These are phyloP conservation scores for Pherbina coryleti DNA, from an alignment of 2,888 invertebrate genomes.

Conservation along the genomic window DNA sequence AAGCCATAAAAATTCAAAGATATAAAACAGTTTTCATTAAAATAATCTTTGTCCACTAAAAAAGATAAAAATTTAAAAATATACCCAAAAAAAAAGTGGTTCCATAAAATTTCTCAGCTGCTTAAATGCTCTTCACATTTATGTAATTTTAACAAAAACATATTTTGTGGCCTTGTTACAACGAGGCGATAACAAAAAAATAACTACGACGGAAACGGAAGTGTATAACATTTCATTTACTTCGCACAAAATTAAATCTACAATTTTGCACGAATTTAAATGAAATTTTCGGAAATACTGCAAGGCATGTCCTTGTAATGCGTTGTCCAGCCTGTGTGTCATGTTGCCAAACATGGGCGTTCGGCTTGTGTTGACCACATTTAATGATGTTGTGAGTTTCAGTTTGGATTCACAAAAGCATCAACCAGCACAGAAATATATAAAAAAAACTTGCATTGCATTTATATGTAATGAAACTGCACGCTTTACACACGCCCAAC, in stretches of 20 bases:
- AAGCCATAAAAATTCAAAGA: too few relatives aligned
- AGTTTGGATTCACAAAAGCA: not conserved
- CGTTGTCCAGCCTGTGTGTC: not conserved
- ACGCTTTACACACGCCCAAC: not conserved
- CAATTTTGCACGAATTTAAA: conserved; percentile 17
- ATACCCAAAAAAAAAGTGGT: not conserved
- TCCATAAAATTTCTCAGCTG: not conserved
- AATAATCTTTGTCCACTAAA: not conserved
- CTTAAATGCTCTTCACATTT: not conserved
- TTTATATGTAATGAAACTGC: conserved; percentile 2
- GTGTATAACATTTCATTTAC: conserved; percentile 39
- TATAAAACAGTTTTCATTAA: too few relatives aligned
- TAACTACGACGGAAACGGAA: conserved; percentile 34
- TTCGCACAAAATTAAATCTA: conserved; percentile 5
- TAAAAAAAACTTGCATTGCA: not conserved
- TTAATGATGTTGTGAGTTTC: conserved; percentile 15
- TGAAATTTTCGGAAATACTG: conserved; percentile 6
- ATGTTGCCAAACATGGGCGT: not conserved
- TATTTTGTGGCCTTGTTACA: too few relatives aligned
- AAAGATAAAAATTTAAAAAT: not conserved
- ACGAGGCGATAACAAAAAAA: not conserved
- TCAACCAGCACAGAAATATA: too few relatives aligned
- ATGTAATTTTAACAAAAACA: too few relatives aligned
- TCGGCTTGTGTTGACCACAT: conserved; percentile 24
- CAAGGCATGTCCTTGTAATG: not conserved